A percentile compares a stretch with the other conserved stretches of the same genome.
Conservation (phyloP, 2,888 invertebrate genomes). For the Cantharis flavilabris region DNA sequence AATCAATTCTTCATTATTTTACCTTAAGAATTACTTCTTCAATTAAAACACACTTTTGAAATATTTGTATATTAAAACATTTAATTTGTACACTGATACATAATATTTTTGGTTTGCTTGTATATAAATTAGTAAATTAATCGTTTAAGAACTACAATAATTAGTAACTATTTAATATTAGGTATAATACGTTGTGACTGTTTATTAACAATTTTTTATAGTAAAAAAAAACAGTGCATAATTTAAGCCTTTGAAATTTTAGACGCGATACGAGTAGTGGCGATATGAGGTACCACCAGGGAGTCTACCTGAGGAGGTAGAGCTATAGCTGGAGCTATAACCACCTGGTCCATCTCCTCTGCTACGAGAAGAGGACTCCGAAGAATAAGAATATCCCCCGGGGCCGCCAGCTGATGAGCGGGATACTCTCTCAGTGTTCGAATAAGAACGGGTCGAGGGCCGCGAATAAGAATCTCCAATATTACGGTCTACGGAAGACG, state of each 20-base stretch:
- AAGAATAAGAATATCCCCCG: constrained; percentile 72
- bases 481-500: constrained; percentile 63
- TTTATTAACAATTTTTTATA: not conserved
- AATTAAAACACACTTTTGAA: not conserved
- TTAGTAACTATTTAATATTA: not conserved
- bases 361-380: constrained; percentile 73
- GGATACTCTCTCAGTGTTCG: constrained; percentile 69
- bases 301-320: constrained; percentile 76
- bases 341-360: constrained; percentile 77
- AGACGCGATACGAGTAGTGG: constrained; percentile 87
- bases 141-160: not conserved
- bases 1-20: not conserved
- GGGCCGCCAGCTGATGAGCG: constrained; percentile 70
- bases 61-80: not conserved
- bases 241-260: constrained; percentile 43
- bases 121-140: not conserved
- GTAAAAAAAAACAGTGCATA: not conserved
- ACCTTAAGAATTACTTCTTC: not conserved
- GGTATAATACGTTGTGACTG: not conserved
- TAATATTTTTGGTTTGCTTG: not conserved
- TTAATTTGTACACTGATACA: not conserved
- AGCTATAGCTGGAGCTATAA: constrained; percentile 78
- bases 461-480: constrained; percentile 62
- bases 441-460: constrained; percentile 70
- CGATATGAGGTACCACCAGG: constrained; percentile 83